These are phyloP conservation scores for Aurelia aurita DNA, from an alignment of 30 jellyfish, hydroid and myxozoan genomes.

Conservation along the genomic window DNA sequence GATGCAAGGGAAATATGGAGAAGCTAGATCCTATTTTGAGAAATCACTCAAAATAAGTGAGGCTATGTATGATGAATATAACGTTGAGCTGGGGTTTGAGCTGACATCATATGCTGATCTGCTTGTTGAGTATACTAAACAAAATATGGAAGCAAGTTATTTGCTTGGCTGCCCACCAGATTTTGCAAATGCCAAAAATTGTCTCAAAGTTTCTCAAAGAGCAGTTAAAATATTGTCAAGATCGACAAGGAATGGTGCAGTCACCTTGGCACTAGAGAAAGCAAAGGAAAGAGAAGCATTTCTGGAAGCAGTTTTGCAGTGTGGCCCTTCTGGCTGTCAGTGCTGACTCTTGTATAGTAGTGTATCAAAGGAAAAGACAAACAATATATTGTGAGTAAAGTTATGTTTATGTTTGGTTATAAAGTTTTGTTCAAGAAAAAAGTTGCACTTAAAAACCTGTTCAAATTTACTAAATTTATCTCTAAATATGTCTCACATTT, in stretches of 20 bases:
- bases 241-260: not conserved
- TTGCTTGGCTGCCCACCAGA: constrained; percentile 6
- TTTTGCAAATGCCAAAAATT: constrained; percentile 11
- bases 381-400: too few relatives aligned
- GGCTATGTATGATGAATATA: constrained; percentile 58
- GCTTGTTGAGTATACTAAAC: constrained; percentile 39
- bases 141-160: constrained; percentile 24
- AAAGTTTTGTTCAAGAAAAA: too few relatives aligned
- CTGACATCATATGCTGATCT: constrained; percentile 74
- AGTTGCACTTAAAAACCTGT: too few relatives aligned
- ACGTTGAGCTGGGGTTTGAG: constrained; percentile 78
- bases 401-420: too few relatives aligned
- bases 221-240: constrained; percentile 23
- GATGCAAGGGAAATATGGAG: constrained; percentile 18
- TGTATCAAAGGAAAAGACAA: too few relatives aligned
- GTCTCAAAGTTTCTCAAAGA: constrained; percentile 33
- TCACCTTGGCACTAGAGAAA: not conserved
- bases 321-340: not conserved
- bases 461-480: too few relatives aligned
- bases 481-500: too few relatives aligned
- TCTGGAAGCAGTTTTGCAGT: constrained; percentile 13
- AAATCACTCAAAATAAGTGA: constrained; percentile 54
- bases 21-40: constrained; percentile 52
- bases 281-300: constrained; percentile 25
- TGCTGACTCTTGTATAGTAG: too few relatives aligned